These are phyloP conservation scores for Stenoptilia bipunctidactyla DNA, from an alignment of 2,888 invertebrate species.

Conservation along the genomic window DNA sequence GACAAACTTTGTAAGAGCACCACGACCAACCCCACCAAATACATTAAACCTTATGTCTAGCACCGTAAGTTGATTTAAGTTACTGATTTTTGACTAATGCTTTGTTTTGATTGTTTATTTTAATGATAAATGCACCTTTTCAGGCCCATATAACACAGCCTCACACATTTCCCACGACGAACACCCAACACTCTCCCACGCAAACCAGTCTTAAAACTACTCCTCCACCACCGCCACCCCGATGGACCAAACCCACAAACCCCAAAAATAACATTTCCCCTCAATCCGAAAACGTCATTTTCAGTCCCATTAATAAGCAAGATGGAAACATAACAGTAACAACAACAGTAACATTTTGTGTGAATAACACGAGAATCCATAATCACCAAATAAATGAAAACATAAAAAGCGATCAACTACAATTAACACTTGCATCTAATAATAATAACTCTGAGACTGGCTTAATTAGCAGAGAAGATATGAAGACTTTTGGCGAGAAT, in stretches of 20 bases:
- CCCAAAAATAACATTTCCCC: constrained; percentile 60
- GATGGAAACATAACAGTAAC: constrained; percentile 85
- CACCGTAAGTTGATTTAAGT: constrained; percentile 46
- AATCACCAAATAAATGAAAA: constrained; percentile 65
- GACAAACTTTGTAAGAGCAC: constrained; percentile 67
- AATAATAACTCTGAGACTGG: constrained; percentile 45
- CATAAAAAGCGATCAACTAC: constrained; percentile 57
- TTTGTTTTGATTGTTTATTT: background rate
- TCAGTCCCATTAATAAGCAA: constrained; percentile 61
- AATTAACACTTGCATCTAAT: constrained; percentile 69
- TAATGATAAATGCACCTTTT: constrained; percentile 25
- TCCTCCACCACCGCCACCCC: constrained; percentile 86
- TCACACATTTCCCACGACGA: constrained; percentile 56
- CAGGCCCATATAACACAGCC: constrained; percentile 71
- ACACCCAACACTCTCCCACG: constrained; percentile 51
- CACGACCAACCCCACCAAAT: constrained; percentile 85
- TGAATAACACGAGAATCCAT: constrained; percentile 72
- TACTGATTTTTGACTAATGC: constrained; percentile 5
- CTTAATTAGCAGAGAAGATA: constrained; percentile 42
- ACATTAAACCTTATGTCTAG: constrained; percentile 81
- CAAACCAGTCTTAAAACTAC: constrained; percentile 62
- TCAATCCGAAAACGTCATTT: constrained; percentile 48
- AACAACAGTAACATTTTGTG: constrained; percentile 88
- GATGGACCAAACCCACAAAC: constrained; percentile 85
- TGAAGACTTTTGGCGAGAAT: constrained; percentile 40